These are phyloP conservation scores for Melanophora roralis DNA, from an alignment of 2,888 invertebrate species.

Conservation along the genomic window DNA sequence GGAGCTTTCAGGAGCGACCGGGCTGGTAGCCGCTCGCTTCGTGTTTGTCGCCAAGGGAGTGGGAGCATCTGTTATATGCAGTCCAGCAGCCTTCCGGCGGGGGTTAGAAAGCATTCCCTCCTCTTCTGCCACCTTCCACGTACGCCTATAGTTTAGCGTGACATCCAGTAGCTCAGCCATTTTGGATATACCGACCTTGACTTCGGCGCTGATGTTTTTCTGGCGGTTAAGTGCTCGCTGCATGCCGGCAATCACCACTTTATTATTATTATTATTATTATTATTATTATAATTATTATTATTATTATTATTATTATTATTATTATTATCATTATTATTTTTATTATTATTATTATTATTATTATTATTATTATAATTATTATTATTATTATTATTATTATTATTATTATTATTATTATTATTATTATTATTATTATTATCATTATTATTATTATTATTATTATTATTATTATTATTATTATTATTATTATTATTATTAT, in stretches of 20 bases:
- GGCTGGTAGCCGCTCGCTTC: too few species aligned
- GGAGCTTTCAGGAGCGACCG: too few species aligned
- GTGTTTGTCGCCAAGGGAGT: too few species aligned
- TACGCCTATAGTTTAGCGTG: too few species aligned
- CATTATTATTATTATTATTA: background rate
- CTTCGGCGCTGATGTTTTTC: too few species aligned
- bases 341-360: background rate
- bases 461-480: background rate
- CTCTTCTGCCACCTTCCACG: too few species aligned
- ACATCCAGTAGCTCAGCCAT: too few species aligned
- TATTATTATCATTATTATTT: background rate
- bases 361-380: background rate
- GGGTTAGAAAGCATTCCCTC: too few species aligned
- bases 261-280: background rate
- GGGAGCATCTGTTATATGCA: too few species aligned
- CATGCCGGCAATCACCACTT: background rate
- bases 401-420: background rate
- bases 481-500: background rate
- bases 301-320: background rate
- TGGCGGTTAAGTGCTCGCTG: too few species aligned
- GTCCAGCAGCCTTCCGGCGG: too few species aligned
- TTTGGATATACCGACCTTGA: too few species aligned
- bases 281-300: background rate
- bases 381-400: background rate
- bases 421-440: background rate